phyloP scores from a whole-genome alignment of 92 coral and sea anemone species.

The Micromussa lordhowensis region DNA sequence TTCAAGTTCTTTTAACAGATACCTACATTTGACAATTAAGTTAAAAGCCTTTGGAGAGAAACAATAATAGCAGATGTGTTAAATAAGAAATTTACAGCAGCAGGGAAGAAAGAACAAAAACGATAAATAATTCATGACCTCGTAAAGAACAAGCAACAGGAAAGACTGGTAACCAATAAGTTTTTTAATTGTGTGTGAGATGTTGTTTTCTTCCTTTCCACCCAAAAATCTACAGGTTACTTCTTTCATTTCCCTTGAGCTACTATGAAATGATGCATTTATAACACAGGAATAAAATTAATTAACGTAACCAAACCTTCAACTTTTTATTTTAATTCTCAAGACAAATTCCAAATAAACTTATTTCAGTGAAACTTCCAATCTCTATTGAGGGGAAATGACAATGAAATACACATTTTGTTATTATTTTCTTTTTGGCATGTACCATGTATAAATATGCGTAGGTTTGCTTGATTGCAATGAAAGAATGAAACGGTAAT shows the following conservation, averaged over 20 bases:
- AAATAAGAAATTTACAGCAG: not conserved
- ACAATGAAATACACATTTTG: not conserved
- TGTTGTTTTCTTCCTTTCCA: not conserved
- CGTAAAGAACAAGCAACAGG: not conserved
- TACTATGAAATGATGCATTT: no score
- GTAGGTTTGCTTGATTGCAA: not conserved
- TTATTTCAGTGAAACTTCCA: not conserved
- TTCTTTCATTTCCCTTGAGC: not conserved
- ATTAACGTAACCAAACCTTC: not conserved
- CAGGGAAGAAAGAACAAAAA: not conserved
- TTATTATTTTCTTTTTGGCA: not conserved
- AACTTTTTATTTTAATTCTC: not conserved
- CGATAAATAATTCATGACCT: not conserved
- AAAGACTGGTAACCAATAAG: slow-evolving; percentile 11
- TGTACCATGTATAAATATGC: not conserved
- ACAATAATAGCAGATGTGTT: not conserved
- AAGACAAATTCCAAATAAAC: not conserved
- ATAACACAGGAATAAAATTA: not conserved
- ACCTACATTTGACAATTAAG: not conserved
- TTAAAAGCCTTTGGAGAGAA: not conserved
- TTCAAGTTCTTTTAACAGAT: not conserved
- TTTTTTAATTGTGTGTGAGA: not conserved
- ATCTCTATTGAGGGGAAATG: not conserved
- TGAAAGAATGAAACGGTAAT: not conserved
- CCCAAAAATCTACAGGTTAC: not conserved